phyloP scores from a whole-genome alignment of 2,113 vertebrate genomes.

The Canis aureus region DNA sequence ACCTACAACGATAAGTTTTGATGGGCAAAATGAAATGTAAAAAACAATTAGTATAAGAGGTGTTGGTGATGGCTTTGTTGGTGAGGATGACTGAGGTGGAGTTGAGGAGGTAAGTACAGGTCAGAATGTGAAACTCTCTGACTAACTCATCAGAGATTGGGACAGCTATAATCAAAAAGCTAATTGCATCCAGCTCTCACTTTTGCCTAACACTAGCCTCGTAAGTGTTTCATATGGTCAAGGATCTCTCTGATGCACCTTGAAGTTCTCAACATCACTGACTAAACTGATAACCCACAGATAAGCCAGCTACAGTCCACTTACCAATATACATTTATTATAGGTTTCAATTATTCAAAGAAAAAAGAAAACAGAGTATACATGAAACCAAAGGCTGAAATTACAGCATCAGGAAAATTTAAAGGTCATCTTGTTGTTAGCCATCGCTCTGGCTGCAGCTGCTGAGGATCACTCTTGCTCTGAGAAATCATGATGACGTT shows the following conservation, averaged over 20 bases:
- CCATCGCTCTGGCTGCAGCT: background rate
- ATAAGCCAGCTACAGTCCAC: background rate
- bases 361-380: background rate
- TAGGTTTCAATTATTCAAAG: background rate
- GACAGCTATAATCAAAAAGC: background rate
- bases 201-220: background rate
- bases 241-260: background rate
- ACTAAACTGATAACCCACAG: background rate
- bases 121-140: background rate
- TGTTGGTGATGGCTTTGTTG: background rate
- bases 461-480: background rate
- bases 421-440: background rate
- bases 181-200: background rate
- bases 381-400: slow-evolving; percentile 24
- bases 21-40: background rate
- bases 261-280: background rate
- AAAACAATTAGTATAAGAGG: background rate
- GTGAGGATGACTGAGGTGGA: background rate
- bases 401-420: background rate
- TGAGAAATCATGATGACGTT: background rate
- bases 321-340: slow-evolving; percentile 59
- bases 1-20: background rate
- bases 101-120: background rate
- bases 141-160: background rate
- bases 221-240: background rate